Evolutionary conservation across 2,797 vertebrate species (phyloP), one percentile per base, ranked within the genome.

Genomic region (Mus caroli): DNA sequence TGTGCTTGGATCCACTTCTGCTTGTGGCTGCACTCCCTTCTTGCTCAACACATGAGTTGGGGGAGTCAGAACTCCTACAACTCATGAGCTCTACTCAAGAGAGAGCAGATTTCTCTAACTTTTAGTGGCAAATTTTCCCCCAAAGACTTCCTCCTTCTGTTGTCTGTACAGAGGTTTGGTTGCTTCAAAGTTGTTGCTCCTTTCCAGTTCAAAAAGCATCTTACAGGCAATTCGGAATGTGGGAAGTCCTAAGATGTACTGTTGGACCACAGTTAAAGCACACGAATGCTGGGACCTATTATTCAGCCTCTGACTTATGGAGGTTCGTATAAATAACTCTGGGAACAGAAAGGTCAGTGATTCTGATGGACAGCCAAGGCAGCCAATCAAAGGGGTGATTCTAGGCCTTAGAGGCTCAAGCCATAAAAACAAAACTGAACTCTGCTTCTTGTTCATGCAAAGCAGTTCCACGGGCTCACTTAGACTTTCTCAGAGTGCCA

Each of bases 291-390:
- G 82, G 73, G 91, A 90, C 76, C 50, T 67, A 94, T 92, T 88
- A 94, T 76, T 89, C 50, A 88, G 54, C 26, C 84, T 19, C 37
- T 91, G 92, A 92, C 78, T 95, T 97, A 92, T 77, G 54, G 92
- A 92, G 95, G 86, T 96, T 96, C 92, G 69, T 84, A 87, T 80
- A 96, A 96, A 95, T 85, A 94, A 92, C 93, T 83, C 13, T 4
- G 4, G 79, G 90, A 73, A 95, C 10, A 96, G 67, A 95, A 92
- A 15, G 83, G 94, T 78, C 93, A 90, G 88, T 58, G 69, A 94
- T 97, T 97, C 91, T 90, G 96, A 97, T 87, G 96, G 92, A 92
- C 87, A 96, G 94, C 94, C 1, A 87, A 97, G 92, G 92, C 89
- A 86, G 80, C 62, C 73, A 90, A 40, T 95, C 94, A 92, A 91